Evolutionary conservation across 2,113 vertebrate genomes (phyloP), one percentile per base, ranked within the genome.

Genomic region (Sciurus niger): DNA sequence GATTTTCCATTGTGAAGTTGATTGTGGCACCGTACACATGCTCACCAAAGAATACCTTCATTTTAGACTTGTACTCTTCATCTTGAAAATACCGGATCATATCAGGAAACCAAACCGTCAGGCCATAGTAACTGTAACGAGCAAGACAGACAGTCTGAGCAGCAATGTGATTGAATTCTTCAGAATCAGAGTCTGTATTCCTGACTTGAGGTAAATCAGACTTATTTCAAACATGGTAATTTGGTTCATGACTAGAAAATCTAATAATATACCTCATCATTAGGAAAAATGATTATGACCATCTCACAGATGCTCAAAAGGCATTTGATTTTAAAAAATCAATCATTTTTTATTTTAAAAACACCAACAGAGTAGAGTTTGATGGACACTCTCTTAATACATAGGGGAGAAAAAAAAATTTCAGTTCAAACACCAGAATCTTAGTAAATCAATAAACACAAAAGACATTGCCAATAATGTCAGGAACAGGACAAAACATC

Each of bases 31-130:
- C 98, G 1, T 99, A 99, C 20, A 99, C 99, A 0, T 98, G 98
- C 89, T 99, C 99, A 7, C 98, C 96, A 6, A 99, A 97, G 94
- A 99, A 99, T 9, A 98, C 97, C 97, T 99, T 99, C 63, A 99
- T 99, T 84, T 99, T 99, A 55, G 99, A 99, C 93, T 99, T 99
- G 8, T 99, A 99, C 0, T 99, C 99, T 95, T 99, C 99, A 0
- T 99, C 99, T 98, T 99, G 99, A 97, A 99, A 98, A 97, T 99
- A 99, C 4, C 99, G 99, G 95, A 99, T 99, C 99, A 99, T 99
- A 87, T 99, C 99, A 8, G 99, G 99, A 97, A 99, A 99, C 99
- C 99, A 99, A 68, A 99, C 99, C 0, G 99, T 99, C 94, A 99
- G 98, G 28, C 99, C 99, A 2, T 99, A 99, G 98, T 99, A 99